Conservation (phyloP, 2,888 invertebrate species). For the Ernsta delagoae region DNA sequence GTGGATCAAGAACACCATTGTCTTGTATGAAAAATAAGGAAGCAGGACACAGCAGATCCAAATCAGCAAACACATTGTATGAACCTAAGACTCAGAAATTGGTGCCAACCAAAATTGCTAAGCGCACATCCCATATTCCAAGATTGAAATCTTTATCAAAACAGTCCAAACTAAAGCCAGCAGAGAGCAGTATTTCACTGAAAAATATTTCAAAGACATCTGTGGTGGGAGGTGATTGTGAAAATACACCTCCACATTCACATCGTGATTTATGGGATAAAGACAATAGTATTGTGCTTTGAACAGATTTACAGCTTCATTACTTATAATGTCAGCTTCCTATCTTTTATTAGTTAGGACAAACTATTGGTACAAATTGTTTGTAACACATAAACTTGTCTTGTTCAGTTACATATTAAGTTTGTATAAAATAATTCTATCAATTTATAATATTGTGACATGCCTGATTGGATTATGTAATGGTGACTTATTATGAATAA, state of each 20-base stretch:
- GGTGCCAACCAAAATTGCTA: constrained; percentile 55
- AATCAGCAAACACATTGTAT: constrained; percentile 70
- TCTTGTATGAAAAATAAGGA: constrained; percentile 82
- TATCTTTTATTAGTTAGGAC: constrained; percentile 12
- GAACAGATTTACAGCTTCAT: constrained; percentile 12
- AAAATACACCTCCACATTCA: constrained; percentile 79
- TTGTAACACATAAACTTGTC: constrained; percentile 1
- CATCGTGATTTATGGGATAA: constrained; percentile 80
- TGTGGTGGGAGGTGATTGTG: constrained; percentile 70
- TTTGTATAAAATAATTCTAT: constrained; percentile 7
- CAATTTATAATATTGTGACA: constrained; percentile 10
- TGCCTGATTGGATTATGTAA: constrained; percentile 20
- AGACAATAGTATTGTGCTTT: constrained; percentile 78
- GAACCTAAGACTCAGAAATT: constrained; percentile 61
- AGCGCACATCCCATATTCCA: constrained; percentile 74
- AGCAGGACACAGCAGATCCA: constrained; percentile 67
- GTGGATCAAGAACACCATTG: constrained; percentile 74
- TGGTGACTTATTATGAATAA: constrained; percentile 3
- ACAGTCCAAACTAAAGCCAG: constrained; percentile 54
- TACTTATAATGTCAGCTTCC: background rate
- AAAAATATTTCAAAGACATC: constrained; percentile 65
- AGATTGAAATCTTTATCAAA: constrained; percentile 71
- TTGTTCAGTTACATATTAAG: constrained; percentile 12
- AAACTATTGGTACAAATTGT: constrained; percentile 22
- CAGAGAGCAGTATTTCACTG: constrained; percentile 67